Conservation (phyloP, 2,797 vertebrate genomes). For the Gastrophryne carolinensis region DNA sequence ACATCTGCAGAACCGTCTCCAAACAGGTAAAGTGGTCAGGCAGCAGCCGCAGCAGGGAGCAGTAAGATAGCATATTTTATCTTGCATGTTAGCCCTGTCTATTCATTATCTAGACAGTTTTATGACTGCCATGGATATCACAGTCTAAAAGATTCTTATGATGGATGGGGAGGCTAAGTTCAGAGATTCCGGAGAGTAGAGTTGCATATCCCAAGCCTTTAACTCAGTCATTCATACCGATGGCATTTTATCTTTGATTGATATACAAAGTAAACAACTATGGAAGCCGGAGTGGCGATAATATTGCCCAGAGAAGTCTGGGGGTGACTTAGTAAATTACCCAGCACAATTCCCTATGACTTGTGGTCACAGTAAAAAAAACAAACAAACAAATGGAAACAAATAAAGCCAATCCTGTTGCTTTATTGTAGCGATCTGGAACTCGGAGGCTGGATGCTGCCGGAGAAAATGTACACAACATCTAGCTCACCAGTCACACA, state of each 20-base stretch:
- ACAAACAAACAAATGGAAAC: constrained; percentile 38
- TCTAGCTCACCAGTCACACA: neutral
- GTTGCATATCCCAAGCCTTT: constrained; percentile 16
- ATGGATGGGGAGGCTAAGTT: constrained; percentile 38
- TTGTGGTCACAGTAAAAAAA: constrained; percentile 44
- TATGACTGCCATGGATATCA: constrained; percentile 31
- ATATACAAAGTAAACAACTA: constrained; percentile 49
- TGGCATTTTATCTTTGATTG: constrained; percentile 48
- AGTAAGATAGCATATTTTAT: neutral
- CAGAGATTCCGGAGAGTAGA: constrained; percentile 39
- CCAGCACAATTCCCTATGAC: constrained; percentile 46
- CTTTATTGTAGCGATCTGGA: constrained; percentile 23
- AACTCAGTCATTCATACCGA: constrained; percentile 21
- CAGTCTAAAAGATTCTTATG: constrained; percentile 26
- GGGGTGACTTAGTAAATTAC: constrained; percentile 46
- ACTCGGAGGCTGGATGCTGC: neutral
- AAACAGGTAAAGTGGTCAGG: constrained; percentile 40
- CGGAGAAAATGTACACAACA: neutral
- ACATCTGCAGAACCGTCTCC: neutral
- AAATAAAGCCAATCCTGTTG: constrained; percentile 26
- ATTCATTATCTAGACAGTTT: constrained; percentile 38
- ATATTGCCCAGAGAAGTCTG: constrained; percentile 50
- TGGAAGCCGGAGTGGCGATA: constrained; percentile 50
- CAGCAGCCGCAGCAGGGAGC: neutral
- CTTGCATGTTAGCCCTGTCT: constrained; percentile 2